phyloP scores from a whole-genome alignment of 2,888 invertebrate genomes.

The Ophion ventricosus region DNA sequence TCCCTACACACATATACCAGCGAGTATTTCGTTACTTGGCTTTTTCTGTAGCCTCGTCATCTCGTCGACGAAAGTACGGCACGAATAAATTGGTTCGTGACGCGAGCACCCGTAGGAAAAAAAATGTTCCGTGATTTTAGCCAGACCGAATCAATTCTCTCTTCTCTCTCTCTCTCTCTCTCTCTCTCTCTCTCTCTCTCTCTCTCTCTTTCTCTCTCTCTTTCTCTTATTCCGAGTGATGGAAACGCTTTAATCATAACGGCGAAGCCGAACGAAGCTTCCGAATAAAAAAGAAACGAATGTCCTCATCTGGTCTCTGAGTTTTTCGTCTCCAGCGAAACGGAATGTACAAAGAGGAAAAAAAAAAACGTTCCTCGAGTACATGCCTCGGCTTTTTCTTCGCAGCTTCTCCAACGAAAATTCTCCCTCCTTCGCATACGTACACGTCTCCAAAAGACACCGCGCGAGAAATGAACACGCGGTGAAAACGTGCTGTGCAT shows the following conservation, averaged over 20 bases:
- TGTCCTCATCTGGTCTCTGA: slow-evolving; percentile 18
- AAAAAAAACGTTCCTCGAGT: slow-evolving; percentile 39
- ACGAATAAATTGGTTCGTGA: slow-evolving; percentile 52
- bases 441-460: slow-evolving; percentile 15
- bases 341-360: background rate
- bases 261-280: background rate
- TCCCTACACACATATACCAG: background rate
- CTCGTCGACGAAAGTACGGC: slow-evolving; percentile 23
- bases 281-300: background rate
- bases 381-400: slow-evolving; percentile 31
- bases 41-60: slow-evolving; percentile 16
- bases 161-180: no score
- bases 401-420: slow-evolving; percentile 23
- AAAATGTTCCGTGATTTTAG: slow-evolving; percentile 9
- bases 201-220: no score
- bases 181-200: no score
- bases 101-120: background rate
- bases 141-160: slow-evolving; percentile 22
- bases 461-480: slow-evolving; percentile 7
- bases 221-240: background rate
- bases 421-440: slow-evolving; percentile 22
- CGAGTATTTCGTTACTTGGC: slow-evolving; percentile 51
- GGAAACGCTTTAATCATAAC: slow-evolving; percentile 22
- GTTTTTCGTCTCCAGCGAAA: slow-evolving; percentile 9
- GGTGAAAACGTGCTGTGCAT: slow-evolving; percentile 30